Conservation (phyloP, 2,797 vertebrate species). For the Tenualosa thibaudeaui region DNA sequence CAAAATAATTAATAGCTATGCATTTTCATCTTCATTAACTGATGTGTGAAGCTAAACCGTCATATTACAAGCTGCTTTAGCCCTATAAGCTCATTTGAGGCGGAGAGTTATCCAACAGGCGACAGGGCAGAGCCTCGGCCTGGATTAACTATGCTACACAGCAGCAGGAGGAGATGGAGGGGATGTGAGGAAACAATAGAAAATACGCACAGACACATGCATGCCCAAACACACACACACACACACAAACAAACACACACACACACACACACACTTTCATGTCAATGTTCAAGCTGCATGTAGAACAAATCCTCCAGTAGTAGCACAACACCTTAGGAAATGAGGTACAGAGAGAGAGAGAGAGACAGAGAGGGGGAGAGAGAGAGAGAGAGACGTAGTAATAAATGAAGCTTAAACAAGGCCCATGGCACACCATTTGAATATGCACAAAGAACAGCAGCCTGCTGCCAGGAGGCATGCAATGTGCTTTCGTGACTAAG, state of each 20-base stretch:
- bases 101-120: not conserved
- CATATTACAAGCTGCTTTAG: not conserved
- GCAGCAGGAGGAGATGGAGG: not conserved
- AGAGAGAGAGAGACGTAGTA: not conserved
- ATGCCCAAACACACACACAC: not conserved
- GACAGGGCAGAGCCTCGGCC: not conserved
- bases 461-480: not conserved
- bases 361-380: not conserved
- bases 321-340: not conserved
- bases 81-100: not conserved
- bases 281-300: not conserved
- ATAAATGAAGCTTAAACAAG: constrained; percentile 8
- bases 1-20: not conserved
- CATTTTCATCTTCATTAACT: not conserved
- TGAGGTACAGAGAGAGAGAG: not conserved
- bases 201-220: not conserved
- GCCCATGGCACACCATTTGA: constrained; percentile 10
- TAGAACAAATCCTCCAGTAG: not conserved
- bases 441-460: constrained; percentile 17
- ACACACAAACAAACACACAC: not conserved
- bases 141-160: not conserved
- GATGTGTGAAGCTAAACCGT: not conserved
- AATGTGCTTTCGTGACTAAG: constrained; percentile 16
- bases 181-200: not conserved
- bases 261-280: not conserved